These are phyloP conservation scores for Hemistola chrysoprasaria DNA, from an alignment of 2,888 invertebrate genomes.

Conservation along the genomic window DNA sequence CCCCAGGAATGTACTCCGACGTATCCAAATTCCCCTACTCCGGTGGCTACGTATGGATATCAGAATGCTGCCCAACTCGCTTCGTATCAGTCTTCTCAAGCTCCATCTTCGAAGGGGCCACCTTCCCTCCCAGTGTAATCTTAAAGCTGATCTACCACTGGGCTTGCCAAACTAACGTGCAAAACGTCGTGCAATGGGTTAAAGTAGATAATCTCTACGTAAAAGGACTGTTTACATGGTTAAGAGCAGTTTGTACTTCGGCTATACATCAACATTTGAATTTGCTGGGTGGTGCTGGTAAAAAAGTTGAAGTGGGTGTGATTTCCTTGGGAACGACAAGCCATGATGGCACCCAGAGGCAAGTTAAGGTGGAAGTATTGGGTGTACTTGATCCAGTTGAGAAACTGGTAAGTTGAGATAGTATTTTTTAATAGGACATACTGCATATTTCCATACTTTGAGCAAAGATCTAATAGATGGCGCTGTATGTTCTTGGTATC, in stretches of 20 bases:
- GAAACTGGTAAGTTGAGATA: conserved; percentile 73
- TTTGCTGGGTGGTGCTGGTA: conserved; percentile 87
- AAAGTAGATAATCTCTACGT: conserved; percentile 83
- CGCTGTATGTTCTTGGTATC: too few relatives aligned
- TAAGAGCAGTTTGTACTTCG: conserved; percentile 89
- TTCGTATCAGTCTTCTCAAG: conserved; percentile 94
- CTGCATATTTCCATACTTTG: too few relatives aligned
- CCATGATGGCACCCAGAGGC: conserved; percentile 87
- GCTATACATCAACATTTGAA: conserved; percentile 90
- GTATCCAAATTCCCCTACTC: conserved; percentile 92
- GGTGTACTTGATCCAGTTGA: conserved; percentile 90
- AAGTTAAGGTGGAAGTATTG: conserved; percentile 93
- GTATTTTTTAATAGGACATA: too few relatives aligned
- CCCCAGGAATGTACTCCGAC: conserved; percentile 91
- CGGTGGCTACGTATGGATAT: conserved; percentile 96
- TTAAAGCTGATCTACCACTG: conserved; percentile 94
- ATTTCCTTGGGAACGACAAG: conserved; percentile 94
- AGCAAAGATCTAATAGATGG: too few relatives aligned
- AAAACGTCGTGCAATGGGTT: conserved; percentile 95
- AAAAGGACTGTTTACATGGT: conserved; percentile 83
- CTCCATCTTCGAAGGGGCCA: conserved; percentile 93
- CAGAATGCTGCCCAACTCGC: conserved; percentile 91
- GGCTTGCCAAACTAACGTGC: conserved; percentile 94
- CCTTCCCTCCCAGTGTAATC: conserved; percentile 91
- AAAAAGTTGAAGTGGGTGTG: conserved; percentile 90